These are phyloP conservation scores for Caenorhabditis sulstoni DNA, from an alignment of 2,888 invertebrate species.

Conservation along the genomic window DNA sequence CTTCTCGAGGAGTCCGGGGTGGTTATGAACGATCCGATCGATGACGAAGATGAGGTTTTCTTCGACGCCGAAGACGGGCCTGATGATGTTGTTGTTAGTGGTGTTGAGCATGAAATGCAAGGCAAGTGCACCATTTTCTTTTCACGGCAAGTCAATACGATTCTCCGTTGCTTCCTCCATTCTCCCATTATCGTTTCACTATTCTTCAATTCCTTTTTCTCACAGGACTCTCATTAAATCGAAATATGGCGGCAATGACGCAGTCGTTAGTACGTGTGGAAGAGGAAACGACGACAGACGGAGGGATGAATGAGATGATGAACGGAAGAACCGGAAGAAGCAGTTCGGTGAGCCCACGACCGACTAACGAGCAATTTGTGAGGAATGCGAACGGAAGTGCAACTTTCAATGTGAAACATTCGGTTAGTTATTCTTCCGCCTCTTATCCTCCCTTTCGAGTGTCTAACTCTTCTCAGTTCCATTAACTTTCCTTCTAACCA, in stretches of 20 bases:
- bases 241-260: slow-evolving; percentile 55
- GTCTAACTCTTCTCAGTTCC: not conserved
- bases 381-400: slow-evolving; percentile 44
- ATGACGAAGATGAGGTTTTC: slow-evolving; percentile 37
- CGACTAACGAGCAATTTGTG: slow-evolving; percentile 47
- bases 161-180: no score
- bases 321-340: slow-evolving; percentile 36
- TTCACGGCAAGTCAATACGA: no score
- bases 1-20: slow-evolving; percentile 48
- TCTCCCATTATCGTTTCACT: not conserved
- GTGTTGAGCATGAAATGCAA: slow-evolving; percentile 55
- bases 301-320: slow-evolving; percentile 5
- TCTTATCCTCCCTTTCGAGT: not conserved
- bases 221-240: slow-evolving; percentile 49
- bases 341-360: slow-evolving; percentile 54
- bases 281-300: slow-evolving; percentile 48
- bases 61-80: slow-evolving; percentile 46
- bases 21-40: slow-evolving; percentile 7
- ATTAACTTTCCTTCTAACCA: not conserved
- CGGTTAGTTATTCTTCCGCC: slow-evolving; percentile 27
- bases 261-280: slow-evolving; percentile 57
- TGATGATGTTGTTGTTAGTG: slow-evolving; percentile 35
- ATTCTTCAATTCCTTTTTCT: not conserved
- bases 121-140: slow-evolving; percentile 11
- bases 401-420: slow-evolving; percentile 58